These are phyloP conservation scores for Gonioctena quinquepunctata DNA, from an alignment of 1,140 invertebrate genomes.

Conservation along the genomic window DNA sequence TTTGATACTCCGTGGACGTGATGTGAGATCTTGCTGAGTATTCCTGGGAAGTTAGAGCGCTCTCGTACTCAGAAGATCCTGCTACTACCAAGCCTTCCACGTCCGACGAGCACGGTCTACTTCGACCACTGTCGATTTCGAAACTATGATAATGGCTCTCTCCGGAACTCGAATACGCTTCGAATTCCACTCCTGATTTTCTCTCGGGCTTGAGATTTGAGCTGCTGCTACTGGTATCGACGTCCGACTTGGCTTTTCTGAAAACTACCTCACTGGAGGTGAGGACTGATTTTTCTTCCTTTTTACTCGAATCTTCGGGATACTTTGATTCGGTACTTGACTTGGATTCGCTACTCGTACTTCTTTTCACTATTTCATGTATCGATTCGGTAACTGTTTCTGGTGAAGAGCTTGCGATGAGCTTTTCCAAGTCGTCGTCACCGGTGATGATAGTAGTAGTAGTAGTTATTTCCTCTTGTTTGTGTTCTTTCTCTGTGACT, in stretches of 20 bases:
- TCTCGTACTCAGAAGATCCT: conserved; percentile 85
- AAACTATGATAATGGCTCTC: conserved; percentile 89
- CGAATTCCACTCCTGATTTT: conserved; percentile 69
- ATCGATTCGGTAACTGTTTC: not conserved
- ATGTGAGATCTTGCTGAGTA: conserved; percentile 69
- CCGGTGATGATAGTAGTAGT: conserved; percentile 20
- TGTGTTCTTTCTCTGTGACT: conserved; percentile 26
- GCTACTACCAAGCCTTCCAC: conserved; percentile 73
- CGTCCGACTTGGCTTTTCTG: conserved; percentile 49
- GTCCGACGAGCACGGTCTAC: conserved; percentile 85
- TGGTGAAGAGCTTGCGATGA: not conserved
- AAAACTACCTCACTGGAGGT: conserved; percentile 48
- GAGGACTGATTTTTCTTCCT: conserved; percentile 21
- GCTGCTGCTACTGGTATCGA: conserved; percentile 57
- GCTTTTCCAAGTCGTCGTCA: conserved; percentile 19
- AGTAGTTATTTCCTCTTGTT: conserved; percentile 27
- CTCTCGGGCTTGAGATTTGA: conserved; percentile 62
- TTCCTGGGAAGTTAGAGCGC: conserved; percentile 79
- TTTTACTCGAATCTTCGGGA: conserved; percentile 47
- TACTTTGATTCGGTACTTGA: conserved; percentile 56
- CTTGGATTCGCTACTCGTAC: conserved; percentile 53
- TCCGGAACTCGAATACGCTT: conserved; percentile 83
- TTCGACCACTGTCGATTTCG: conserved; percentile 72
- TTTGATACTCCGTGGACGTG: conserved; percentile 81
- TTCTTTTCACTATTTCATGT: conserved; percentile 42